Evolutionary conservation across 2,888 invertebrate species (phyloP).

Genomic region (Itoplectis maculator): DNA sequence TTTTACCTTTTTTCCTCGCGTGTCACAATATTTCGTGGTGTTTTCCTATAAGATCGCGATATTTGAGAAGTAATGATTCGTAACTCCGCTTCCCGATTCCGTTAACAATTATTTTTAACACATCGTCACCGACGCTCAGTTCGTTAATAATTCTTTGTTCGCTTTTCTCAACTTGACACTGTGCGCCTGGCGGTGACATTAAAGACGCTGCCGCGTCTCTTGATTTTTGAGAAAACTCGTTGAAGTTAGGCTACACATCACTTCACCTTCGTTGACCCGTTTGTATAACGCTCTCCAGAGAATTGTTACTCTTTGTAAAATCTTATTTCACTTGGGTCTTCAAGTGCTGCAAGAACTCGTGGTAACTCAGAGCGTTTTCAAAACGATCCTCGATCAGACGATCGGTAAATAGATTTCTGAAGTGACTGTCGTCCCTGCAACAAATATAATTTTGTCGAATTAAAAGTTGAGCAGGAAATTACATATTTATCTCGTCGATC

Average conservation of each 20-base stretch:
- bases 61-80: slow-evolving; percentile 28
- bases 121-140: slow-evolving; percentile 6
- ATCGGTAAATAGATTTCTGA: slow-evolving; percentile 93
- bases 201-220: too few relatives aligned
- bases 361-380: slow-evolving; percentile 97
- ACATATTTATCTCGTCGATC: not conserved
- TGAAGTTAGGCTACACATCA: slow-evolving; percentile 57
- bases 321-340: slow-evolving; percentile 94
- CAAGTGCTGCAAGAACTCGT: slow-evolving; percentile 98
- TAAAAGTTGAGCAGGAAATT: not conserved
- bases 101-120: slow-evolving; percentile 25
- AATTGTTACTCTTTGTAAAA: slow-evolving; percentile 24
- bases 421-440: slow-evolving; percentile 95
- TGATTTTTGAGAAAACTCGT: slow-evolving; percentile 36
- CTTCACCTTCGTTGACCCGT: slow-evolving; percentile 51
- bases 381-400: slow-evolving; percentile 97
- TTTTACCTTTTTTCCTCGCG: not conserved
- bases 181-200: slow-evolving; percentile 47
- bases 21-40: slow-evolving; percentile 9
- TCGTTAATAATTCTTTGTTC: slow-evolving; percentile 22
- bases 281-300: slow-evolving; percentile 36
- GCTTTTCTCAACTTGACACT: slow-evolving; percentile 40
- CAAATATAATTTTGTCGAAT: not conserved
- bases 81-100: slow-evolving; percentile 2
- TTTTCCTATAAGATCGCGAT: slow-evolving; percentile 43